Base-by-base conservation (phyloP, 2,113 vertebrate genomes). In the Bos indicus region DNA sequence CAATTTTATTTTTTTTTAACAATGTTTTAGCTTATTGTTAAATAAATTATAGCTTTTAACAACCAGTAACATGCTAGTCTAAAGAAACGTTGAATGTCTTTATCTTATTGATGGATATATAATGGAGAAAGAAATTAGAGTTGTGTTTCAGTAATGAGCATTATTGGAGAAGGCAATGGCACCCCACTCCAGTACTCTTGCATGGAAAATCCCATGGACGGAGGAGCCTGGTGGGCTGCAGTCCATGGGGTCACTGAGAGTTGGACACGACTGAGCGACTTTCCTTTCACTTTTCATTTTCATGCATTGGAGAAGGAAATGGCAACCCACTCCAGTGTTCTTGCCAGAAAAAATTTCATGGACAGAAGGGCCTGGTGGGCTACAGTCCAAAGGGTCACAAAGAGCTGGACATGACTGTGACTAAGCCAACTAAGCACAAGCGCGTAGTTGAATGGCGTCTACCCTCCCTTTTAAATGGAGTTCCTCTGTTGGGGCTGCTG, bases 1-100 rank as follows among this genome's bases (percentile, higher is more conserved):
- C 51, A 67, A 88, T 90, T 96, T 28, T 26, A 26, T 91, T 96
- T 95, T 93, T 59, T 77, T 92, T 97, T 14, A 92, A 28, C 7
- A 90, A 56, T 40, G 19, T 91, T 82, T 86, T 88, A 48, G 33
- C 81, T 83, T 78, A 86, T 85, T 36, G 26, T 97, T 95, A 48
- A 2, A 46, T 60, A 83, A 95, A 62, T 57, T 71, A 88, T 8
- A 62, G 11, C 71, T 93, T 93, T 88, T 91, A 92, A 36, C 17
- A 74, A 17, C 80, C 16, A 62, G 9, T 93, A 82, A 80, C 57
- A 74, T 57, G 74, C 21, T 95, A 78, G 48, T 46, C 7, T 84
- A 60, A 62, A 78, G 57, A 95, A 71, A 88, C 59, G 25, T 57
- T 51, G 4, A 60, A 52, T 94, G 25, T 77, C 36, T 95, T 94